phyloP scores from a whole-genome alignment of 2,888 invertebrate species.

The Laothoe populi region DNA sequence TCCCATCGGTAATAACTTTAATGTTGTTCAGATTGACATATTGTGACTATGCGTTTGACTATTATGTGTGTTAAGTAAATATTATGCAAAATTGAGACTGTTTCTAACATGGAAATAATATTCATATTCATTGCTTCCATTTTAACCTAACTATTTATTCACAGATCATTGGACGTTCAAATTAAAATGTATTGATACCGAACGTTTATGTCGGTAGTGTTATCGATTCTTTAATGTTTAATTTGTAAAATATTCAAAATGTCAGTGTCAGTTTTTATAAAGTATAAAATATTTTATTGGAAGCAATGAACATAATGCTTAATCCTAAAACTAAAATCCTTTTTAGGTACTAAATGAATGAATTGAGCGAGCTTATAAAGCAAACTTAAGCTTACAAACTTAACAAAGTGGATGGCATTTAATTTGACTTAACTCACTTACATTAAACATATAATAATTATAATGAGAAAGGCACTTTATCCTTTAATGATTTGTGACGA shows the following conservation, averaged over 20 bases:
- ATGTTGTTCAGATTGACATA: slow-evolving; percentile 67
- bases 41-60: slow-evolving; percentile 79
- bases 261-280: background rate
- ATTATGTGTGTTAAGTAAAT: slow-evolving; percentile 54
- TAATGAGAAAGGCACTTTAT: slow-evolving; percentile 80
- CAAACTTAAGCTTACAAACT: slow-evolving; percentile 81
- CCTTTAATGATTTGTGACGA: slow-evolving; percentile 78
- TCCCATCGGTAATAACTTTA: slow-evolving; percentile 75
- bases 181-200: slow-evolving; percentile 15
- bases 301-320: slow-evolving; percentile 60
- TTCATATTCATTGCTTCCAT: slow-evolving; percentile 64
- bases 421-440: slow-evolving; percentile 84
- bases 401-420: slow-evolving; percentile 85
- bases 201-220: slow-evolving; percentile 30
- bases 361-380: slow-evolving; percentile 83
- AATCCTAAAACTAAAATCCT: slow-evolving; percentile 66
- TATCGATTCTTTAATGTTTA: slow-evolving; percentile 37
- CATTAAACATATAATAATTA: slow-evolving; percentile 71
- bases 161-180: background rate
- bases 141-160: background rate
- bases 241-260: slow-evolving; percentile 18
- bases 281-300: slow-evolving; percentile 2
- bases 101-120: slow-evolving; percentile 59
- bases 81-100: slow-evolving; percentile 64
- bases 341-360: slow-evolving; percentile 68